Evolutionary conservation across 1,140 invertebrate species (phyloP), one percentile per base, ranked within the genome.

Genomic region (Nebria ingens): DNA sequence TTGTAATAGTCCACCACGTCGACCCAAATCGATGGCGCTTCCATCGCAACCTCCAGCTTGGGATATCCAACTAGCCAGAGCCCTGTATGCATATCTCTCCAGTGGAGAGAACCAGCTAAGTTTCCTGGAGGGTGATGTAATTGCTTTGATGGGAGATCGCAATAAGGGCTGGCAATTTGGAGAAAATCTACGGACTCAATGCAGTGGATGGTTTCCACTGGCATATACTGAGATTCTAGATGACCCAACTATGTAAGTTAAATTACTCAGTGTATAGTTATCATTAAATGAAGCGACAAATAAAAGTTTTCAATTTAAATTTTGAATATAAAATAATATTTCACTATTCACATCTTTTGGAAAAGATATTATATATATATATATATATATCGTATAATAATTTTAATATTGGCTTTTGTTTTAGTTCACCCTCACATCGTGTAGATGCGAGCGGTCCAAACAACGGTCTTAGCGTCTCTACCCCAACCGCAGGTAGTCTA

Each of bases 101-200:
- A 89, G 87, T 53, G 89, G 89, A 2, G 91, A 95, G 62, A 93
- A 92, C 73, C 92, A 95, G 72, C 77, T 95, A 29, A 91, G 87
- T 64, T 96, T 95, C 72, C 81, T 89, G 55, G 90, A 94, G 72
- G 91, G 91, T 59, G 93, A 96, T 71, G 76, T 91, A 53, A 86
- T 96, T 19, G 85, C 87, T 4, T 70, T 95, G 58, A 84, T 94
- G 59, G 93, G 91, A 67, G 90, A 93, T 62, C 79, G 90, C 58
- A 92, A 89, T 64, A 93, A 93, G 68, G 92, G 93, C 42, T 97
- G 92, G 92, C 92, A 96, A 69, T 96, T 93, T 67, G 92, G 92
- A 19, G 91, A 95, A 68, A 95, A 96, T 71, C 71, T 91, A 56
- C 77, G 91, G 13, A 93, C 88, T 19, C 88, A 92, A 67, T 81